These are phyloP conservation scores for Zygothrica quintamaculata DNA, from an alignment of 2,888 invertebrate genomes.

Conservation along the genomic window DNA sequence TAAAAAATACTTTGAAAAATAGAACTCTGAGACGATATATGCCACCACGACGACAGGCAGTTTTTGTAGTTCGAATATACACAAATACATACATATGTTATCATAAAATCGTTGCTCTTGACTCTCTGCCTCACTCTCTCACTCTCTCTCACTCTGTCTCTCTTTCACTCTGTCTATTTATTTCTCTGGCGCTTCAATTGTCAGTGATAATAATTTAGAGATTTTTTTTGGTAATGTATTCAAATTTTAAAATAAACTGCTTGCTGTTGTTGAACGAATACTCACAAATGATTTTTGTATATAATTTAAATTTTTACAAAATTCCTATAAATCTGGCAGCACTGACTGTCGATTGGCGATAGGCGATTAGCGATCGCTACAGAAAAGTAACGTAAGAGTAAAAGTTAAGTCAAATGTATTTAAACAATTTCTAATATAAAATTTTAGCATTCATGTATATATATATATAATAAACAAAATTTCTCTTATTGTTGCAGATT, in stretches of 20 bases:
- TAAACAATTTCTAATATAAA: too few relatives aligned
- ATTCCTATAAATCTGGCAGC: conserved; percentile 1
- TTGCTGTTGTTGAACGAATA: neutral
- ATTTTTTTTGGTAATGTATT: neutral
- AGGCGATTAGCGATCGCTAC: too few relatives aligned
- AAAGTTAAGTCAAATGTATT: too few relatives aligned
- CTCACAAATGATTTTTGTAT: too few relatives aligned
- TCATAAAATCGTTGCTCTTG: conserved; percentile 30
- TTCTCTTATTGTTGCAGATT: conserved; percentile 30
- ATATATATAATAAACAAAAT: conserved; percentile 17
- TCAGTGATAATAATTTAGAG: conserved; percentile 27
- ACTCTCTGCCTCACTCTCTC: neutral
- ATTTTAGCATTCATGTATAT: conserved; percentile 5
- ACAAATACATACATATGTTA: conserved; percentile 47
- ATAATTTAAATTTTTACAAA: neutral
- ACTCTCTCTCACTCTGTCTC: conserved; percentile 14
- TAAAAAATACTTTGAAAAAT: conserved; percentile 60
- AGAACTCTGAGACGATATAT: conserved; percentile 8
- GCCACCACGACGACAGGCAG: conserved; percentile 18
- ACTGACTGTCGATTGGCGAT: conserved; percentile 28
- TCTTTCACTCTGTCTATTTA: neutral
- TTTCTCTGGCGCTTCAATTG: conserved; percentile 16
- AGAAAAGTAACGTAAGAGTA: too few relatives aligned
- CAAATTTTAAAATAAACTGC: conserved; percentile 6
- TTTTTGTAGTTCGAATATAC: neutral